A percentile compares a stretch with the other conserved stretches of the same genome.
phyloP scores from a whole-genome alignment of 2,888 invertebrate species.

The Digitonthophagus gazella region DNA sequence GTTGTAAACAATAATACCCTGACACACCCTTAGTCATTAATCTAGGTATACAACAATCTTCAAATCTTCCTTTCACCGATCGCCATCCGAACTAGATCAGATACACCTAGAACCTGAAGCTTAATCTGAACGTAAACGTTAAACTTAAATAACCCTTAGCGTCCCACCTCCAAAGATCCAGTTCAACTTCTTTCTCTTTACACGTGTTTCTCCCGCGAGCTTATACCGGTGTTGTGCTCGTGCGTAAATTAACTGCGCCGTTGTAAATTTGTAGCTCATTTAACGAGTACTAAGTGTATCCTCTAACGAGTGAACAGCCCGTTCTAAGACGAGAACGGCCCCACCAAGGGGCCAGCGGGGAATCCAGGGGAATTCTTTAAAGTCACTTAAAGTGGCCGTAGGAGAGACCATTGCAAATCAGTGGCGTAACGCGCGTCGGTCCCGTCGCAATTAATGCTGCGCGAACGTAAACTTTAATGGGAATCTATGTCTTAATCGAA shows the following conservation, averaged over 20 bases:
- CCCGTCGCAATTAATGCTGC: not conserved
- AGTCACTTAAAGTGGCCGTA: slow-evolving; percentile 5
- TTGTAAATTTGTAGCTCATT: slow-evolving; percentile 36
- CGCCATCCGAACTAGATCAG: too few species aligned
- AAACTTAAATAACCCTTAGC: slow-evolving; percentile 27
- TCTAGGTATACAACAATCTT: too few species aligned
- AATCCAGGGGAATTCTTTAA: slow-evolving; percentile 18
- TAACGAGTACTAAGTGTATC: slow-evolving; percentile 35
- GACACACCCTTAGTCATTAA: too few species aligned
- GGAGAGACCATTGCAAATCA: not conserved
- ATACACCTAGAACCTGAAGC: too few species aligned
- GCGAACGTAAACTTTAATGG: not conserved
- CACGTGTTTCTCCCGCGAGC: not conserved
- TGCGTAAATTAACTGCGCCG: slow-evolving; percentile 28
- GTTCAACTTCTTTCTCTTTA: slow-evolving; percentile 10
- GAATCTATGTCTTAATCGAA: not conserved
- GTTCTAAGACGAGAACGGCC: not conserved
- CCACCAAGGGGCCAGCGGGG: slow-evolving; percentile 2
- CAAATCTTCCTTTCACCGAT: too few species aligned
- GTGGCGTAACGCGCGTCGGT: not conserved
- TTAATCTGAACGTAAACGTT: too few species aligned
- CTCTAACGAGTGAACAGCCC: slow-evolving; percentile 28
- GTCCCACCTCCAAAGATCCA: slow-evolving; percentile 9
- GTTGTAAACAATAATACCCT: too few species aligned
- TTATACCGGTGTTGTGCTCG: not conserved